These are phyloP conservation scores for Drosophila buzzatii DNA, from an alignment of 2,888 invertebrate species.

Conservation along the genomic window DNA sequence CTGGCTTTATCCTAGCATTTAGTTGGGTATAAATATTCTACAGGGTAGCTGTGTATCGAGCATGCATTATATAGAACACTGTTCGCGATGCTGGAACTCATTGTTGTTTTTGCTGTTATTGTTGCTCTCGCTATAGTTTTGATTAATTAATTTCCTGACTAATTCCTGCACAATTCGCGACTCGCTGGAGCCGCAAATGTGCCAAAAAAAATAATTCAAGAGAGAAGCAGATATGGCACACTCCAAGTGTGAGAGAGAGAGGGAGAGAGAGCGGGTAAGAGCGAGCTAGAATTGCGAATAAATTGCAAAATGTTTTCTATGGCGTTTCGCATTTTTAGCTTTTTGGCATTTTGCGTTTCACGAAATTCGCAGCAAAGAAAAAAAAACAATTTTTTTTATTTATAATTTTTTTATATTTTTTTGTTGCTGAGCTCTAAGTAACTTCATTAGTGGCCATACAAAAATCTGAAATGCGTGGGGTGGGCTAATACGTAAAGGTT, in stretches of 20 bases:
- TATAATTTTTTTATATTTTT: neutral
- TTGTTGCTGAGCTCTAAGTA: constrained; percentile 26
- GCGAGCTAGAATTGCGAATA: constrained; percentile 17
- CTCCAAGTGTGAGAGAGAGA: neutral
- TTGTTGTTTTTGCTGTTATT: constrained; percentile 34
- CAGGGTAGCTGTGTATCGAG: constrained; percentile 12
- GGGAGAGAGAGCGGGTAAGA: neutral
- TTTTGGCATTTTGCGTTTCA: constrained; percentile 42
- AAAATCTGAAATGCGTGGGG: constrained; percentile 10
- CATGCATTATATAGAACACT: constrained; percentile 1
- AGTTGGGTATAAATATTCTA: neutral
- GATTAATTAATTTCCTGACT: constrained; percentile 80
- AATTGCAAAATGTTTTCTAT: constrained; percentile 45
- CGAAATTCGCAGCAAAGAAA: constrained; percentile 31
- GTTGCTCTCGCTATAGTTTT: constrained; percentile 66
- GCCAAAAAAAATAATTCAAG: constrained; percentile 66
- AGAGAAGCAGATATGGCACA: constrained; percentile 1
- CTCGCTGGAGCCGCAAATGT: constrained; percentile 74
- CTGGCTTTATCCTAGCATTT: neutral
- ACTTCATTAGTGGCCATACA: constrained; percentile 43
- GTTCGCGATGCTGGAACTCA: constrained; percentile 43
- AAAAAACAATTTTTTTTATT: neutral
- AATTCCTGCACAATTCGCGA: constrained; percentile 76
- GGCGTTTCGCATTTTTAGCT: constrained; percentile 26
- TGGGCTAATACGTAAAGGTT: neutral